Base-by-base conservation (phyloP, 1,140 invertebrate genomes). In the Drosophila jambulina region DNA sequence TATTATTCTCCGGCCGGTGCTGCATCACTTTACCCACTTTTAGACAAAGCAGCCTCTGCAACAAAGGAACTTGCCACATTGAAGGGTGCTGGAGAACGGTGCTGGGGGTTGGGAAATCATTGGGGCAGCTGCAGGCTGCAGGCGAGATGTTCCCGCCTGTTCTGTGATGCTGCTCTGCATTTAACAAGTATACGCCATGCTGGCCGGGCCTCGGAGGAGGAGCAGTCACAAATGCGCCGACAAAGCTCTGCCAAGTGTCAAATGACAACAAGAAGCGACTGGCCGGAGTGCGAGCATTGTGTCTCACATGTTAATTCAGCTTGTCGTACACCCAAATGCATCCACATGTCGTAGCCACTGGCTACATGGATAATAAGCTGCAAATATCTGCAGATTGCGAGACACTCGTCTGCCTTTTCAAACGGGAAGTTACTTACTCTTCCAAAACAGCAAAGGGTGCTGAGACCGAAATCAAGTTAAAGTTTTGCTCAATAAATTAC, bases 151-250 rank as follows among this genome's bases (percentile, higher is more conserved):
- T 78, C 51, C 45, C 34, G 51, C n/a, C 17, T 78, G 65, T 32
- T 78, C 38, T 62, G 57, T 45, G 53, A 48, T 63, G 64, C 63
- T 78, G 58, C 34, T 83, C 70, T 80, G 80, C 82, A 79, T 76
- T 82, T 86, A 82, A 87, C 82, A 86, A 79, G 82, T 79, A 87
- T 86, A 69, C 82, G 84, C 78, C 80, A 88, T 88, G 84, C 87
- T 84, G 85, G 78, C 81, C 79, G 34, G 68, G 77, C 84, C 83
- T 84, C 72, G 80, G 80, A 59, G 51, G 59, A 79, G 48, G 69
- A 71, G 46, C 15, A 78, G 79, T 82, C 83, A 80, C 83, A 87
- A 87, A 87, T 88, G 84, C 83, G 80, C 80, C 83, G 84, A 87
- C 84, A 80, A 75, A 78, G 67, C 62, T 80, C 58, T 75, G 65